phyloP scores from a whole-genome alignment of 2,888 invertebrate genomes.

The Epistrophe grossulariae region DNA sequence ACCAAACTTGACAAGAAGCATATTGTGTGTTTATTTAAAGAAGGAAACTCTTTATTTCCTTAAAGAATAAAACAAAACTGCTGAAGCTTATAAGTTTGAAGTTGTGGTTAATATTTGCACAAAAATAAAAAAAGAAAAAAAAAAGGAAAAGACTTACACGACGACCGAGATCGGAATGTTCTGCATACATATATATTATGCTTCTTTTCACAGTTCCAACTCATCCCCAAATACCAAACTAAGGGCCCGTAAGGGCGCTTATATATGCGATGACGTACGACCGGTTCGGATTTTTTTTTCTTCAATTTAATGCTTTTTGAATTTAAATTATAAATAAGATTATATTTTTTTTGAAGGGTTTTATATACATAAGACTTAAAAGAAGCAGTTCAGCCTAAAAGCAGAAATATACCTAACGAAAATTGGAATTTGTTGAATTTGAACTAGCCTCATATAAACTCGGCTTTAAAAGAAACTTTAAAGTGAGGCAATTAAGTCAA shows the following conservation, averaged over 20 bases:
- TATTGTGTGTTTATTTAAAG: slow-evolving; percentile 41
- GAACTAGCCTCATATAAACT: too few species aligned
- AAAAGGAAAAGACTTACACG: background rate
- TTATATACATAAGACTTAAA: too few species aligned
- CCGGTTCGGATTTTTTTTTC: too few species aligned
- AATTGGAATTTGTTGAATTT: too few species aligned
- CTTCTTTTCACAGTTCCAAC: background rate
- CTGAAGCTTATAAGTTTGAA: slow-evolving; percentile 10
- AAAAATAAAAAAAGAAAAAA: slow-evolving; percentile 15
- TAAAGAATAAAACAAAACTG: slow-evolving; percentile 3
- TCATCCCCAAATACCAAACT: background rate
- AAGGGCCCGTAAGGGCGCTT: background rate
- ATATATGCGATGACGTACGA: too few species aligned
- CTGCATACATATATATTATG: background rate
- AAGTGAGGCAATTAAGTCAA: too few species aligned
- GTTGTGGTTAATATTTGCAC: slow-evolving; percentile 44
- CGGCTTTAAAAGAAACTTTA: too few species aligned
- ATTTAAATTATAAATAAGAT: too few species aligned
- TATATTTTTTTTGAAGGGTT: too few species aligned
- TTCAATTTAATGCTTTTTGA: too few species aligned
- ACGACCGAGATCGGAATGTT: background rate
- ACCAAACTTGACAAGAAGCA: slow-evolving; percentile 20
- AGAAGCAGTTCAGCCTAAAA: too few species aligned
- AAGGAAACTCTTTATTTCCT: slow-evolving; percentile 54
- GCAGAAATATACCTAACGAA: too few species aligned